Evolutionary conservation across 1,140 invertebrate genomes (phyloP).

Genomic region (Ectropis grisescens): DNA sequence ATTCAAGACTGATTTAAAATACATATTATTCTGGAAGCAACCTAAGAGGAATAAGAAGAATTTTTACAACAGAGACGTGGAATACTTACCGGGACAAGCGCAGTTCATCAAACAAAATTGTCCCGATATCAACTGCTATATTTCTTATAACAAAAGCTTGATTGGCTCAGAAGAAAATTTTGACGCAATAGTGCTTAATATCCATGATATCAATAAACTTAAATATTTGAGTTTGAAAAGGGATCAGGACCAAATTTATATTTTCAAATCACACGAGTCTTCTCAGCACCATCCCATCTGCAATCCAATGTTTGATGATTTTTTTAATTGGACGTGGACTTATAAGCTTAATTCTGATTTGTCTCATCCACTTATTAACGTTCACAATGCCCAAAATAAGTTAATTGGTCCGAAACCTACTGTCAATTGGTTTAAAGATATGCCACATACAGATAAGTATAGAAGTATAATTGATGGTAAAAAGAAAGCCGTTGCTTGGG

Average conservation of each 20-base stretch:
- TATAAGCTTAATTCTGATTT: slow-evolving; percentile 71
- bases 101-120: slow-evolving; percentile 46
- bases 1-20: slow-evolving; percentile 39
- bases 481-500: slow-evolving; percentile 40
- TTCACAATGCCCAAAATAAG: slow-evolving; percentile 42
- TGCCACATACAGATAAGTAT: slow-evolving; percentile 23
- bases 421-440: slow-evolving; percentile 27
- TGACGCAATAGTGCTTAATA: slow-evolving; percentile 39
- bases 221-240: slow-evolving; percentile 23
- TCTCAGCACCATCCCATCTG: slow-evolving; percentile 34
- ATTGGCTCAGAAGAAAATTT: slow-evolving; percentile 26
- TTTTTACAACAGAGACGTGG: neutral
- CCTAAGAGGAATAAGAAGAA: slow-evolving; percentile 6
- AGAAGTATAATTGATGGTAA: slow-evolving; percentile 24
- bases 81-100: slow-evolving; percentile 23
- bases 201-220: slow-evolving; percentile 17
- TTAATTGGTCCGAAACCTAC: slow-evolving; percentile 32
- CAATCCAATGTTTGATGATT: slow-evolving; percentile 28
- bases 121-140: slow-evolving; percentile 37
- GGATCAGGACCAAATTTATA: slow-evolving; percentile 35
- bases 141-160: slow-evolving; percentile 32
- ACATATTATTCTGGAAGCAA: slow-evolving; percentile 38
- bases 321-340: slow-evolving; percentile 76
- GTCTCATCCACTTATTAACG: slow-evolving; percentile 64
- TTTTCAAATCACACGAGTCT: slow-evolving; percentile 37